A percentile compares a stretch with the other conserved stretches of the same genome.
phyloP scores from a whole-genome alignment of 2,113 vertebrate genomes.

The Rhabdornis inornatus region DNA sequence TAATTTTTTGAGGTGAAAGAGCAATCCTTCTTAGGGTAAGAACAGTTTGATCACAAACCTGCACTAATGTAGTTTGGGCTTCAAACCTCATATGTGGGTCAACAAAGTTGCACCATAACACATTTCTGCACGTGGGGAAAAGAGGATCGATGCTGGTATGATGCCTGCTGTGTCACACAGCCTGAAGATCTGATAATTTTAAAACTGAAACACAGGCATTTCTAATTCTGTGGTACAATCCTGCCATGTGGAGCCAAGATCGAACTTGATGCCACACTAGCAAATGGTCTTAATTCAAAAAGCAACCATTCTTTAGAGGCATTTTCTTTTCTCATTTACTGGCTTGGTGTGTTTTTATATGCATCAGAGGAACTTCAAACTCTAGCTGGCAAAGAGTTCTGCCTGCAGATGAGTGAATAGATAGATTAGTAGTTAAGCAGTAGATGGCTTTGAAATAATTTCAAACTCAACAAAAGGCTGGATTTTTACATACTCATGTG shows the following conservation, averaged over 20 bases:
- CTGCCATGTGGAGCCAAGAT: not conserved
- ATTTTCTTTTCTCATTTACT: not conserved
- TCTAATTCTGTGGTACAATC: not conserved
- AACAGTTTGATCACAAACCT: not conserved
- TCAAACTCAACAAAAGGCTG: not conserved
- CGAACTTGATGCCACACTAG: accelerated
- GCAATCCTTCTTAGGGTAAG: not conserved
- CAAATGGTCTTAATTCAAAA: not conserved
- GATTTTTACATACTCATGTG: not conserved
- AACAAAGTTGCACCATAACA: not conserved
- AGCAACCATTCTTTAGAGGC: not conserved
- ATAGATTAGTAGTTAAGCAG: not conserved
- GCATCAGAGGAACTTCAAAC: not conserved
- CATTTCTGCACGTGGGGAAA: not conserved
- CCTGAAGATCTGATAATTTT: not conserved
- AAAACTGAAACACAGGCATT: not conserved
- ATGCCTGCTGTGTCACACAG: not conserved
- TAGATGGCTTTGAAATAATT: not conserved
- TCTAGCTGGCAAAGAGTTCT: not conserved
- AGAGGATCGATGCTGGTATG: not conserved
- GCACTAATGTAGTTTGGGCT: not conserved
- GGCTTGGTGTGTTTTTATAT: not conserved
- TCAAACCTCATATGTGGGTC: not conserved
- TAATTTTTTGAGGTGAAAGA: not conserved
- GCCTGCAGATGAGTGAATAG: not conserved